Percentiles rank a stretch among this genome's conserved stretches.
Conservation (phyloP, 2,888 invertebrate species). For the Drosophila mimica region DNA sequence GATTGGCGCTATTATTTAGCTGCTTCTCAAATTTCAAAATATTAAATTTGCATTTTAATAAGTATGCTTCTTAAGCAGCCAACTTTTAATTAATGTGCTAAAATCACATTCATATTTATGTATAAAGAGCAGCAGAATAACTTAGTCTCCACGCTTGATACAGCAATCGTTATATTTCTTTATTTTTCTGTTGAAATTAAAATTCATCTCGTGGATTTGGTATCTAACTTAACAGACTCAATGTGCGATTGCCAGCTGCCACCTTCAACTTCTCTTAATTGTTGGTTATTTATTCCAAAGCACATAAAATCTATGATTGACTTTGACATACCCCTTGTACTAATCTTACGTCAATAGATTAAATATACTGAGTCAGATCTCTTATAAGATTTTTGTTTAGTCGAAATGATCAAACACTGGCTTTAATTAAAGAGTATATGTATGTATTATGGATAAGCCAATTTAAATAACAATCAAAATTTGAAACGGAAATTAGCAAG, state of each 20-base stretch:
- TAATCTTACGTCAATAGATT: too few relatives aligned
- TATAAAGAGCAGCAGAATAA: conserved; percentile 24
- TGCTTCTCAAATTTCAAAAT: conserved; percentile 36
- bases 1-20: conserved; percentile 22
- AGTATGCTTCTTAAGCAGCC: conserved; percentile 43
- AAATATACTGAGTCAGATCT: background rate
- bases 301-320: background rate
- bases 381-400: background rate
- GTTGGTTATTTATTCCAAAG: conserved; percentile 24
- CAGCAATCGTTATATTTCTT: conserved; percentile 1
- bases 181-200: conserved; percentile 25
- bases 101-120: conserved; percentile 37
- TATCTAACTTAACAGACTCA: conserved; percentile 30
- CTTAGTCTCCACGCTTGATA: conserved; percentile 13
- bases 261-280: conserved; percentile 44
- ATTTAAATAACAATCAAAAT: conserved; percentile 74
- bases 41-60: conserved; percentile 43
- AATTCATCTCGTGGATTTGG: conserved; percentile 28
- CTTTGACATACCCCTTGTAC: conserved; percentile 12
- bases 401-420: background rate
- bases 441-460: conserved; percentile 29
- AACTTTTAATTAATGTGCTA: conserved; percentile 42
- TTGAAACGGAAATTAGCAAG: conserved; percentile 74
- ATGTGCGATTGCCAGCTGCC: conserved; percentile 29
- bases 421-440: conserved; percentile 12